Conservation (phyloP, 2,113 vertebrate species). For the Orycteropus afer region DNA sequence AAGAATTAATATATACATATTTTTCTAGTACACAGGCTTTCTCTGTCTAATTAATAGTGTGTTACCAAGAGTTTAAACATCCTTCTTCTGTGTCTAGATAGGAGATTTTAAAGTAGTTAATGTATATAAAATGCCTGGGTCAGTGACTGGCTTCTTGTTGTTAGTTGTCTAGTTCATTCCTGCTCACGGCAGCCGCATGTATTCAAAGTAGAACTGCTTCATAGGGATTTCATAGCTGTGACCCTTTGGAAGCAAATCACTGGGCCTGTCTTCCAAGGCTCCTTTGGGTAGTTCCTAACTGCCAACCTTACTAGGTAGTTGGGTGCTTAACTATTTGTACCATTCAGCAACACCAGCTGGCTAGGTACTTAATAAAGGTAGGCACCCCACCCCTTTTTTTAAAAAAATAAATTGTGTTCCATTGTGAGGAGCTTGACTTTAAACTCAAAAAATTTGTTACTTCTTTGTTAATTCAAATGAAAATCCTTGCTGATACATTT, state of each 20-base stretch:
- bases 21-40: slow-evolving; percentile 30
- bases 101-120: background rate
- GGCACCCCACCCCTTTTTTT: background rate
- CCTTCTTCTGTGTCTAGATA: background rate
- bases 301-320: background rate
- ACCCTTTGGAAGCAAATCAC: background rate
- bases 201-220: background rate
- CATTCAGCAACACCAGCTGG: too few relatives aligned
- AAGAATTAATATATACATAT: background rate
- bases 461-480: slow-evolving; percentile 43
- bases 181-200: background rate
- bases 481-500: background rate
- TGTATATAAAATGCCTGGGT: background rate
- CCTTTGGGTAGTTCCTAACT: background rate
- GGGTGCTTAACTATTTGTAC: background rate
- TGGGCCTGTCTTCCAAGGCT: background rate
- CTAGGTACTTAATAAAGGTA: background rate
- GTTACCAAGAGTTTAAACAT: background rate
- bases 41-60: background rate
- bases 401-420: background rate
- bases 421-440: slow-evolving; percentile 12
- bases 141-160: background rate
- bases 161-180: background rate
- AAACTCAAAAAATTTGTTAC: background rate
- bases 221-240: background rate